These are phyloP conservation scores for Eristalis pertinax DNA, from an alignment of 2,888 invertebrate genomes.

Conservation along the genomic window DNA sequence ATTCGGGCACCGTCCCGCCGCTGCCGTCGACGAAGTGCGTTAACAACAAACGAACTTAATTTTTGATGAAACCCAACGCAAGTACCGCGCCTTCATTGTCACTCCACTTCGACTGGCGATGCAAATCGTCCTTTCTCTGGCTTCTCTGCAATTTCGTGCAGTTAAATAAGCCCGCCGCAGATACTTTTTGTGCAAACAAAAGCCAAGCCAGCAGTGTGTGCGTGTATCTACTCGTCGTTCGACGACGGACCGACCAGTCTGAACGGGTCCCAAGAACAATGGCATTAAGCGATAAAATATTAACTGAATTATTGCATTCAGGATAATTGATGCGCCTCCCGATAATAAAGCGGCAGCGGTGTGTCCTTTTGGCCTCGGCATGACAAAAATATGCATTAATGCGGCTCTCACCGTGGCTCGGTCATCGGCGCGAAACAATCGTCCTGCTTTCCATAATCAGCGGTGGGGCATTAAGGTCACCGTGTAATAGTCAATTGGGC, in stretches of 20 bases:
- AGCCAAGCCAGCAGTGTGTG: no score
- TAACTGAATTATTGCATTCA: conserved; percentile 54
- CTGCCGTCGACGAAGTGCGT: not conserved
- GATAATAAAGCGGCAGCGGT: conserved; percentile 58
- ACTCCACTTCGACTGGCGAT: no score
- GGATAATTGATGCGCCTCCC: conserved; percentile 59
- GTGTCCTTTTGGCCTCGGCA: conserved; percentile 28
- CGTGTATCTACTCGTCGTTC: not conserved
- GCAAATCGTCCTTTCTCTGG: not conserved
- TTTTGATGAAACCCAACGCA: not conserved
- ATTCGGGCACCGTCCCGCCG: not conserved
- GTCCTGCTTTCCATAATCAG: conserved; percentile 11
- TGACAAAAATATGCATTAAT: conserved; percentile 62
- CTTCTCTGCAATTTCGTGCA: not conserved
- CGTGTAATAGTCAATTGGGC: conserved; percentile 50
- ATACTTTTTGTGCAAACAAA: not conserved
- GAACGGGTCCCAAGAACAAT: conserved; percentile 35
- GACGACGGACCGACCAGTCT: not conserved
- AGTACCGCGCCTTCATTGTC: not conserved
- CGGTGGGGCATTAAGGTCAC: conserved; percentile 58
- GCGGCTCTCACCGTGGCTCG: conserved; percentile 23
- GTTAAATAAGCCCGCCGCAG: not conserved
- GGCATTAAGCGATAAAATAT: conserved; percentile 63
- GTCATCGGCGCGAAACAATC: conserved; percentile 47
- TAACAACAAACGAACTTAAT: not conserved